A percentile compares a stretch with the other conserved stretches of the same genome.
Conservation (phyloP, 1,140 invertebrate species). For the Drosophila murphyi region DNA sequence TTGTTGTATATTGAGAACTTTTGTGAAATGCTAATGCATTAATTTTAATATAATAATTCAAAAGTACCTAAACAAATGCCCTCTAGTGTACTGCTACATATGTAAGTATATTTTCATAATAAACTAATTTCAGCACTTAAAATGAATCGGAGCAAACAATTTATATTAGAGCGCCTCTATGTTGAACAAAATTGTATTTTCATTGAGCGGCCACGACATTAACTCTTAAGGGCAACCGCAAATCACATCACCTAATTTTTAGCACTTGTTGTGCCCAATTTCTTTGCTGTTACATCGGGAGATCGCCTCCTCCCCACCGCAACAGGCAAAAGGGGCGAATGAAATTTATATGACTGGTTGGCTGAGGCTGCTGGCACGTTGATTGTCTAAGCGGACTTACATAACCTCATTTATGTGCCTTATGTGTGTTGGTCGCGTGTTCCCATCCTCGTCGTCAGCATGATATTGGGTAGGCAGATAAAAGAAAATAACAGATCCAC, state of each 20-base stretch:
- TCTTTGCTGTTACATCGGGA: slow-evolving; percentile 38
- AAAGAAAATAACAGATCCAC: slow-evolving; percentile 44
- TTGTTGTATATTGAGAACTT: too few species aligned
- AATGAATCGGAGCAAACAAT: slow-evolving; percentile 15
- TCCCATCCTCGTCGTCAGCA: slow-evolving; percentile 55
- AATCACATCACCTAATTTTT: slow-evolving; percentile 55
- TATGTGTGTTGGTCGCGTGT: slow-evolving; percentile 62
- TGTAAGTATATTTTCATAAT: slow-evolving; percentile 55
- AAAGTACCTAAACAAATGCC: neutral
- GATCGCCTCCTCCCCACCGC: slow-evolving; percentile 22
- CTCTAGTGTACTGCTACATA: neutral
- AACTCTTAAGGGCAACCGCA: slow-evolving; percentile 62
- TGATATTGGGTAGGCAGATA: slow-evolving; percentile 73
- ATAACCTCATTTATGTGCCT: slow-evolving; percentile 68
- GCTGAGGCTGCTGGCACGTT: slow-evolving; percentile 8
- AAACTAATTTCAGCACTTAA: slow-evolving; percentile 34
- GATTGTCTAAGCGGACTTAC: slow-evolving; percentile 54
- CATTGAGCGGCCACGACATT: slow-evolving; percentile 38
- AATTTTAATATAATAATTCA: neutral
- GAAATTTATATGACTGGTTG: slow-evolving; percentile 61
- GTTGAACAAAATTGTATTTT: slow-evolving; percentile 12
- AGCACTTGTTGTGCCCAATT: slow-evolving; percentile 61
- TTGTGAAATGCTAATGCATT: too few species aligned
- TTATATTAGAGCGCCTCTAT: slow-evolving; percentile 3
- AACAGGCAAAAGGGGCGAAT: slow-evolving; percentile 33